Evolutionary conservation across 2,888 invertebrate species (phyloP).

Genomic region (Chrysolina oricalcia): DNA sequence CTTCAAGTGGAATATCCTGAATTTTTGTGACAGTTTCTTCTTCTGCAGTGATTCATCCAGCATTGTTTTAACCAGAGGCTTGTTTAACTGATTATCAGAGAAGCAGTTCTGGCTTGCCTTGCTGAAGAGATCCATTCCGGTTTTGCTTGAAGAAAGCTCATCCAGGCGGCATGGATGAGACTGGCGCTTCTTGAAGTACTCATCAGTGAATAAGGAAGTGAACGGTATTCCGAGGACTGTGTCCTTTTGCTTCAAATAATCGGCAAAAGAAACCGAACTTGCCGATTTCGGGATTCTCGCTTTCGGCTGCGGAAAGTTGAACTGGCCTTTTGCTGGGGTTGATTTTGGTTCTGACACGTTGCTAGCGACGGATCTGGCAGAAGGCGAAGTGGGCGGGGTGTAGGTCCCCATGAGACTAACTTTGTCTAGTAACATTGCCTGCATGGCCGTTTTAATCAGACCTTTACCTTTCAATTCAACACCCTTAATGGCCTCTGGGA

Average conservation of each 20-base stretch:
- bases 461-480: constrained; percentile 58
- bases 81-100: constrained; percentile 59
- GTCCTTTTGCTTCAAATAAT: constrained; percentile 67
- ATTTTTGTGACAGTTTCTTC: constrained; percentile 51
- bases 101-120: constrained; percentile 50
- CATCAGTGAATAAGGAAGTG: constrained; percentile 66
- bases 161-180: constrained; percentile 54
- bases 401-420: constrained; percentile 64
- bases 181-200: constrained; percentile 50
- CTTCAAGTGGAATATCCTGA: constrained; percentile 55
- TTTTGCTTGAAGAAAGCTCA: constrained; percentile 10
- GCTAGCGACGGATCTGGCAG: constrained; percentile 58
- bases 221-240: constrained; percentile 76
- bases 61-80: constrained; percentile 52
- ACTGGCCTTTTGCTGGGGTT: constrained; percentile 2
- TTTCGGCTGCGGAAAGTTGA: constrained; percentile 30
- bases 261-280: constrained; percentile 62
- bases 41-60: constrained; percentile 49
- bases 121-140: constrained; percentile 30
- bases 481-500: constrained; percentile 58
- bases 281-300: constrained; percentile 51
- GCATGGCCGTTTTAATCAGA: constrained; percentile 67
- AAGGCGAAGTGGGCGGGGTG: constrained; percentile 63
- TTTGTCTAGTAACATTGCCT: constrained; percentile 67
- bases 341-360: constrained; percentile 51